Conservation (phyloP, 1,140 invertebrate genomes). For the Sipha flava region DNA sequence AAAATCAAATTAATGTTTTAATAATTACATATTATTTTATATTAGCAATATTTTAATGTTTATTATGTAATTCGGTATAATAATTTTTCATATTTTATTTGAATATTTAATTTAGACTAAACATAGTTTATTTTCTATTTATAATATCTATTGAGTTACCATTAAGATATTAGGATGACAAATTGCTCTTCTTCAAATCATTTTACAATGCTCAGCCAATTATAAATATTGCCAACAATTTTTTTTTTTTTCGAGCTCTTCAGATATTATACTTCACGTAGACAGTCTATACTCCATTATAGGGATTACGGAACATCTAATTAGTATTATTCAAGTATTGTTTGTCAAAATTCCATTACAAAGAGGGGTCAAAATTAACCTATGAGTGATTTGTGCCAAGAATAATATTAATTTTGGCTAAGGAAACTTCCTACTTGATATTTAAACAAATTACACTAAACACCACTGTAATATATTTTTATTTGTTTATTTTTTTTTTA, state of each 20-base stretch:
- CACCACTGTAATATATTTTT: too few relatives aligned
- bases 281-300: background rate
- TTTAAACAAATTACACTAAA: background rate
- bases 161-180: background rate
- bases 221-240: constrained; percentile 8
- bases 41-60: too few relatives aligned
- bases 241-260: background rate
- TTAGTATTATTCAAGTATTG: constrained; percentile 20
- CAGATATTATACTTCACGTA: background rate
- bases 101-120: too few relatives aligned
- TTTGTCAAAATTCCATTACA: background rate
- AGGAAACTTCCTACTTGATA: constrained; percentile 2
- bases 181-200: background rate
- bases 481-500: too few relatives aligned
- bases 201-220: background rate
- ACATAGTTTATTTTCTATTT: background rate
- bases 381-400: constrained; percentile 21
- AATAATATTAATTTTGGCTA: constrained; percentile 19
- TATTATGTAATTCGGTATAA: too few relatives aligned
- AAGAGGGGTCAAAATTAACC: background rate
- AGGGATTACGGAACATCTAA: background rate
- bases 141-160: background rate
- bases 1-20: too few relatives aligned
- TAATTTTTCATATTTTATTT: too few relatives aligned
- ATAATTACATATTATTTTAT: too few relatives aligned